Conservation (phyloP, 2,797 vertebrate species). For the Gambusia yucatana region DNA sequence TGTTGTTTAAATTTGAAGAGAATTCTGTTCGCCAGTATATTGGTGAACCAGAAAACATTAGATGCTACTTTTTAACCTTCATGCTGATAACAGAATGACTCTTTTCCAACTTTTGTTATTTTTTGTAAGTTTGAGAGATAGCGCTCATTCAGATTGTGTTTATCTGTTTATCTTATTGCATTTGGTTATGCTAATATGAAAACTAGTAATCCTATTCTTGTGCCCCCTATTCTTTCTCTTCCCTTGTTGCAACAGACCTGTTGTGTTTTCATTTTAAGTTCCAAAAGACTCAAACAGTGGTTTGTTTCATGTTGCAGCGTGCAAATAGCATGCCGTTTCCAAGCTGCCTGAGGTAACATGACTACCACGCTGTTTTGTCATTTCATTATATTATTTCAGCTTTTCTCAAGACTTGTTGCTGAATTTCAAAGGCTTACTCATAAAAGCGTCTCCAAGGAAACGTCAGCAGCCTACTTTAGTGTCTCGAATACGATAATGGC, state of each 20-base stretch:
- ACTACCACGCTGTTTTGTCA: background rate
- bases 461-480: background rate
- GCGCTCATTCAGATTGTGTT: background rate
- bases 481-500: background rate
- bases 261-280: background rate
- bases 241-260: background rate
- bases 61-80: background rate
- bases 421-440: background rate
- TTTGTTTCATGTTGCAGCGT: background rate
- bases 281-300: background rate
- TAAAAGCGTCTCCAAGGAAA: slow-evolving; percentile 7
- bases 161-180: background rate
- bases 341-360: background rate
- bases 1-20: background rate
- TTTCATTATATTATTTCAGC: background rate
- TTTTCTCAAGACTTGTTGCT: background rate
- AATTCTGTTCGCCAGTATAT: background rate
- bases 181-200: background rate
- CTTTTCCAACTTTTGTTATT: background rate
- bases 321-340: background rate
- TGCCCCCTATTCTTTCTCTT: background rate
- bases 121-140: background rate
- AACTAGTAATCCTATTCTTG: background rate
- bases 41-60: background rate
- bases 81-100: background rate